Evolutionary conservation across 2,113 vertebrate species (phyloP).

Genomic region (Pteruthius melanotis): DNA sequence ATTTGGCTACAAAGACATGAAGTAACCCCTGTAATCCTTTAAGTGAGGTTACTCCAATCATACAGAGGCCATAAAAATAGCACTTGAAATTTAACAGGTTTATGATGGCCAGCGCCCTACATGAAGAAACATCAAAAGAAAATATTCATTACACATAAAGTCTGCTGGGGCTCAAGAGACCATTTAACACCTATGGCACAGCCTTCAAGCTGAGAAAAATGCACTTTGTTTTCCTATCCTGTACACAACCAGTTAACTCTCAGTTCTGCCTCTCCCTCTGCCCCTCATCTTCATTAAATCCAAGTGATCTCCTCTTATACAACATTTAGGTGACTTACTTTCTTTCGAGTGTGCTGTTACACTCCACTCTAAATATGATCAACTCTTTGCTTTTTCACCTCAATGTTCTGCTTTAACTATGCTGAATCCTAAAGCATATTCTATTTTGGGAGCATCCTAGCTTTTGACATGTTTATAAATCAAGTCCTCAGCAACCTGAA

Average conservation of each 20-base stretch:
- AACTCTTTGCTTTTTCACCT: neutral
- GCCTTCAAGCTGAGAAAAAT: neutral
- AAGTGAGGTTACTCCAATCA: constrained; percentile 43
- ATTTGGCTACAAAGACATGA: constrained; percentile 57
- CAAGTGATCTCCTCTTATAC: neutral
- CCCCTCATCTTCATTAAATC: neutral
- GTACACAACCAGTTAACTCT: neutral
- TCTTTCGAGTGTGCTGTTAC: neutral
- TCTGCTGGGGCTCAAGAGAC: neutral
- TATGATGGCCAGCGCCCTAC: neutral
- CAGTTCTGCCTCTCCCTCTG: neutral
- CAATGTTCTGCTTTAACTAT: constrained; percentile 1
- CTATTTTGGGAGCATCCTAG: neutral
- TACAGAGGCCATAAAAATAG: constrained; percentile 45
- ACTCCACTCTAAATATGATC: neutral
- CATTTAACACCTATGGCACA: neutral
- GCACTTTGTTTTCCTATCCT: neutral
- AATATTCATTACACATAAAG: neutral
- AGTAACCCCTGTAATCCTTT: constrained; percentile 51
- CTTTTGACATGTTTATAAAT: neutral
- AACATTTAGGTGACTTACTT: neutral
- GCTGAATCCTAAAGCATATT: neutral
- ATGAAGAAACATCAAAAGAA: constrained; percentile 19
- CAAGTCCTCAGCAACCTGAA: constrained; percentile 15
- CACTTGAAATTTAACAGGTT: constrained; percentile 41